A percentile compares a stretch with the other conserved stretches of the same genome.
Conservation (phyloP, 2,797 vertebrate species). For the Epinephelus malabaricus region DNA sequence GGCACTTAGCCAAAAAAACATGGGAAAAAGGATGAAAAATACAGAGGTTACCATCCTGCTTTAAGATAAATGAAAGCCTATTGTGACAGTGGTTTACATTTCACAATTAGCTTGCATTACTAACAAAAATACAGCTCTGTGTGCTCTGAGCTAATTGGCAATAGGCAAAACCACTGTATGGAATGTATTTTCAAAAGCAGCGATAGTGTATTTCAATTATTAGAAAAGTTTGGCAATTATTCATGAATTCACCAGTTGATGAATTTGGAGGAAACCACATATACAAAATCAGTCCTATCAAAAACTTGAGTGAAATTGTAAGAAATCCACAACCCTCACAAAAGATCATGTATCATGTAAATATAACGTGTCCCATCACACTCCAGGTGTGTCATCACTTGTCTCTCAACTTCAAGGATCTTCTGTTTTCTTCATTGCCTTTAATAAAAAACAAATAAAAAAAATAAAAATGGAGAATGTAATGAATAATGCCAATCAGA, state of each 20-base stretch:
- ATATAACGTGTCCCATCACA: background rate
- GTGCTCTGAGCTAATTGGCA: background rate
- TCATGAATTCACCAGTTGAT: background rate
- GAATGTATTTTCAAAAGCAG: background rate
- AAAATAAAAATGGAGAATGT: background rate
- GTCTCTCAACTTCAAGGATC: slow-evolving; percentile 48
- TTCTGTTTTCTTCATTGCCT: slow-evolving; percentile 75
- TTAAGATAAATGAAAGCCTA: background rate
- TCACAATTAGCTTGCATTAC: background rate
- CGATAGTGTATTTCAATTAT: background rate
- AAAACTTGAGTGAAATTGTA: background rate
- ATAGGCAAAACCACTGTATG: background rate
- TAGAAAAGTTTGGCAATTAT: slow-evolving; percentile 5
- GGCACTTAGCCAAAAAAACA: too few relatives aligned
- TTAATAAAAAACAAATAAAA: slow-evolving; percentile 1
- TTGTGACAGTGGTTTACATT: too few relatives aligned
- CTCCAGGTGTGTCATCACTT: background rate
- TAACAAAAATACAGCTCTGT: slow-evolving; percentile 4
- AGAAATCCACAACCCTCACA: slow-evolving; percentile 1
- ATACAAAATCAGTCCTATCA: background rate
- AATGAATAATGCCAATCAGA: background rate
- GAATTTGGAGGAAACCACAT: background rate
- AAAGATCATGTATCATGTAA: slow-evolving; percentile 32
- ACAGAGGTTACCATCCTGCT: too few relatives aligned
- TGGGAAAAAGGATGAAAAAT: too few relatives aligned